Evolutionary conservation across 1,140 invertebrate species (phyloP).

Genomic region (Pteromalus puparum): DNA sequence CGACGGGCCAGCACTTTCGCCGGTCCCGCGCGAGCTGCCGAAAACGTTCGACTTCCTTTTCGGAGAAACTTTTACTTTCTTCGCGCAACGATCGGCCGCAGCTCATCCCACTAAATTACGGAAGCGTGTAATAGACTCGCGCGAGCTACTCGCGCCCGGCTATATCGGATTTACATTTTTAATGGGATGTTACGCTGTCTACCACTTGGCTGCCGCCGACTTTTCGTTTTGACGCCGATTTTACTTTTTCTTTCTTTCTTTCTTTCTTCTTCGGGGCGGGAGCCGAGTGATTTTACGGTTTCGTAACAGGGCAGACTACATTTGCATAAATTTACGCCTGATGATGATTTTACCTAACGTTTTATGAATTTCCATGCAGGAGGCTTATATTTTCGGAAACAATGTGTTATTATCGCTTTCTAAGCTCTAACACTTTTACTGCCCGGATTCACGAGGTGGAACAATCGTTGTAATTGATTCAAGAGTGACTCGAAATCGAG

Average conservation of each 20-base stretch:
- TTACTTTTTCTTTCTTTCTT: neutral
- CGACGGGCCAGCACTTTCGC: conserved; percentile 42
- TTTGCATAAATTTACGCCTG: too few relatives aligned
- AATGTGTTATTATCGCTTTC: too few relatives aligned
- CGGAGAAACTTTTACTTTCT: conserved; percentile 50
- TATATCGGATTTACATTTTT: conserved; percentile 38
- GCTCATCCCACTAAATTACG: conserved; percentile 42
- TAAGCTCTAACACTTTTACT: too few relatives aligned
- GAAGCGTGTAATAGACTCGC: conserved; percentile 37
- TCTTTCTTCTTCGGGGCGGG: neutral
- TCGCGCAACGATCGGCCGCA: neutral
- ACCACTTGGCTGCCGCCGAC: neutral
- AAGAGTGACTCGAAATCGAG: too few relatives aligned
- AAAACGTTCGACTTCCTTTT: conserved; percentile 40
- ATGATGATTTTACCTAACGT: too few relatives aligned
- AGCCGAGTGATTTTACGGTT: too few relatives aligned
- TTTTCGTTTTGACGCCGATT: conserved; percentile 3
- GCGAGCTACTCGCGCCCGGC: neutral
- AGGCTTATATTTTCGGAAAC: too few relatives aligned
- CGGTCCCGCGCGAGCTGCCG: neutral
- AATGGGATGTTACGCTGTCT: conserved; percentile 38
- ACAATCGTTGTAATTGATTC: too few relatives aligned
- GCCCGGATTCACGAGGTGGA: too few relatives aligned
- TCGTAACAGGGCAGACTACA: too few relatives aligned
- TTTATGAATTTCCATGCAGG: too few relatives aligned